phyloP scores from a whole-genome alignment of 1,140 invertebrate species.

The Drosophila trapezifrons region DNA sequence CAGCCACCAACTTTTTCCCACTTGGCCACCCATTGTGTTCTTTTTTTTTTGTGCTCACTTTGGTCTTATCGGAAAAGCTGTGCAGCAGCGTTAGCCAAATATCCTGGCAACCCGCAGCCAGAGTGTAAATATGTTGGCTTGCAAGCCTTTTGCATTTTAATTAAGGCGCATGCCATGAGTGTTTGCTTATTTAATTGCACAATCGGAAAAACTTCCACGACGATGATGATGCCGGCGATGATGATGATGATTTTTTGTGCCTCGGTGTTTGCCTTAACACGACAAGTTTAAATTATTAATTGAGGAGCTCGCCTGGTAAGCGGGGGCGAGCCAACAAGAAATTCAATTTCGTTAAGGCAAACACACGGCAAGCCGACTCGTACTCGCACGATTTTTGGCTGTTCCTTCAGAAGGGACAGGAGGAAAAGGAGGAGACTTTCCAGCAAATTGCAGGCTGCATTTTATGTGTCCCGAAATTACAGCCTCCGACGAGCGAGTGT shows the following conservation, averaged over 20 bases:
- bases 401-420: constrained; percentile 51
- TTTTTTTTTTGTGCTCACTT: constrained; percentile 7
- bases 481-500: constrained; percentile 41
- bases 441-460: constrained; percentile 77
- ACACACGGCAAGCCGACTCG: constrained; percentile 58
- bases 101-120: constrained; percentile 25
- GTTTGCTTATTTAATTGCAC: constrained; percentile 80
- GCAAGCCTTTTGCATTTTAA: constrained; percentile 66
- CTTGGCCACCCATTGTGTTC: constrained; percentile 6
- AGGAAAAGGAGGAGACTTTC: background rate
- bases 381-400: constrained; percentile 60
- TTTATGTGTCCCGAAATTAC: constrained; percentile 77
- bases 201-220: constrained; percentile 66
- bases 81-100: constrained; percentile 41
- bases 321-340: constrained; percentile 57
- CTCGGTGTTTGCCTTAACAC: constrained; percentile 74
- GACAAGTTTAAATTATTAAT: constrained; percentile 76
- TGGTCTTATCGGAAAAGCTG: constrained; percentile 49
- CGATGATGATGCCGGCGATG: background rate
- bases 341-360: constrained; percentile 80
- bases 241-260: constrained; percentile 49
- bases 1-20: constrained; percentile 17
- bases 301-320: constrained; percentile 18
- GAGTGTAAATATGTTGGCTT: constrained; percentile 58
- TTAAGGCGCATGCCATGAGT: constrained; percentile 64